Evolutionary conservation across 2,888 invertebrate genomes (phyloP).

Genomic region (Hybos culiciformis): DNA sequence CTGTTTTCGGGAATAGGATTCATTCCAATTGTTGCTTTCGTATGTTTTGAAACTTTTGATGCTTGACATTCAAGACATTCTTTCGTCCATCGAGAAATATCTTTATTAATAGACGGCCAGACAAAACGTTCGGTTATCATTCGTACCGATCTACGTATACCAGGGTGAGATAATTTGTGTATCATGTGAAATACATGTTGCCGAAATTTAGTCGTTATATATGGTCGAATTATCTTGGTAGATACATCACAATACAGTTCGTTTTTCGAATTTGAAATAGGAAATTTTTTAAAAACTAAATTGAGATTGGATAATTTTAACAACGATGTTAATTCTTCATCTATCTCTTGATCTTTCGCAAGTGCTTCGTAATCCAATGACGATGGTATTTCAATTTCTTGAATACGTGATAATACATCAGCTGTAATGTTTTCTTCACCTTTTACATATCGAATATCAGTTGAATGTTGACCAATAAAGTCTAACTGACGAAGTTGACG

Average conservation of each 20-base stretch:
- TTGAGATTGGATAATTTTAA: no score
- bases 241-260: slow-evolving; percentile 2
- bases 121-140: not conserved
- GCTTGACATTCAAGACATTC: not conserved
- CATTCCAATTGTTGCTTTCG: not conserved
- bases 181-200: not conserved
- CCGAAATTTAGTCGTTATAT: not conserved
- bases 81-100: not conserved
- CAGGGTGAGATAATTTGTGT: slow-evolving; percentile 2
- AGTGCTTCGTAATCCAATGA: no score
- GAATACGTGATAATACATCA: slow-evolving; percentile 1
- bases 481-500: slow-evolving; percentile 2
- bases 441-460: not conserved
- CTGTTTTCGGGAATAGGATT: not conserved
- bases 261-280: not conserved
- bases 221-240: slow-evolving; percentile 1
- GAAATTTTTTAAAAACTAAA: not conserved
- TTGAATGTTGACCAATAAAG: slow-evolving; percentile 1
- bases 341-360: no score
- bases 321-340: not conserved
- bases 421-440: slow-evolving; percentile 5
- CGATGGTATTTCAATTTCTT: not conserved
- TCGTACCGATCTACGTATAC: not conserved
- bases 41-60: not conserved
- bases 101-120: slow-evolving; percentile 3